Evolutionary conservation across 2,888 invertebrate species (phyloP).

Genomic region (Melinopterus prodromus): DNA sequence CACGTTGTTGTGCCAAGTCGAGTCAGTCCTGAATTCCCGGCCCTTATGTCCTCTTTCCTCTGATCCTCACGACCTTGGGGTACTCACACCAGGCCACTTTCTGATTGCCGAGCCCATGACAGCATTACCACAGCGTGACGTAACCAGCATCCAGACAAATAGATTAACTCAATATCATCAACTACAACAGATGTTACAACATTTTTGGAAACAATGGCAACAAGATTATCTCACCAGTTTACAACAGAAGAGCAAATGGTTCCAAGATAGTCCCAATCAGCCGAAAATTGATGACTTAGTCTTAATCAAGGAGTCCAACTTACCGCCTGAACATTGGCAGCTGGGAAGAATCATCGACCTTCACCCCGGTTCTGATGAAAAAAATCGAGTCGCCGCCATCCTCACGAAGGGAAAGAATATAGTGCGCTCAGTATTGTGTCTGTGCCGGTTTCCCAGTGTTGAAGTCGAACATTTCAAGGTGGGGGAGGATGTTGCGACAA

Average conservation of each 20-base stretch:
- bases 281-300: too few species aligned
- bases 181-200: not conserved
- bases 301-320: too few species aligned
- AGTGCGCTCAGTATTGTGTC: too few species aligned
- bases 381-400: too few species aligned
- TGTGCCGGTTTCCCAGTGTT: too few species aligned
- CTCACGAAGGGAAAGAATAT: too few species aligned
- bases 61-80: slow-evolving; percentile 11
- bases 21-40: slow-evolving; percentile 8
- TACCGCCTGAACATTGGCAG: too few species aligned
- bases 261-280: not conserved
- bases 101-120: not conserved
- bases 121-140: not conserved
- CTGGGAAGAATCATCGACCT: too few species aligned
- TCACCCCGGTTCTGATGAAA: too few species aligned
- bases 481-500: too few species aligned
- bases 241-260: slow-evolving; percentile 4
- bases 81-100: slow-evolving; percentile 8
- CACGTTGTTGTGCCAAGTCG: slow-evolving; percentile 13
- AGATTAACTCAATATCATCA: not conserved
- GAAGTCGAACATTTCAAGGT: too few species aligned
- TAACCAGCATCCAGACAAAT: not conserved
- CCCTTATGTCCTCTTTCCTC: slow-evolving; percentile 16
- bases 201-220: not conserved
- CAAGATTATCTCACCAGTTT: not conserved